Evolutionary conservation across 2,888 invertebrate species (phyloP).

Genomic region (Omphaloscelis lunosa): DNA sequence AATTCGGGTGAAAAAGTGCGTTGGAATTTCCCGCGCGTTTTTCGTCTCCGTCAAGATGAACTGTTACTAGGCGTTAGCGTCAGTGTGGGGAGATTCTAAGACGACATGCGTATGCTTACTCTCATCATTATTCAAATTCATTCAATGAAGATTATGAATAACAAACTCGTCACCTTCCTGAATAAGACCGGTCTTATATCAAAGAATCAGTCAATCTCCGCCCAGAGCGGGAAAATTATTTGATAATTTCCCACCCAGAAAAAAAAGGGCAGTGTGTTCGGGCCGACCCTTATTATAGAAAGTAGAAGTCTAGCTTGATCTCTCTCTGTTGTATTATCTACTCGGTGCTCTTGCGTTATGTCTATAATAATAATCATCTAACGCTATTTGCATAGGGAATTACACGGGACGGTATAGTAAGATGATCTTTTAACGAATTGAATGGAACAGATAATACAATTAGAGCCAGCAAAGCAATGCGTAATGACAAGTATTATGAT

Average conservation of each 20-base stretch:
- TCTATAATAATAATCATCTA: conserved; percentile 13
- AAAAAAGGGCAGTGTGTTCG: neutral
- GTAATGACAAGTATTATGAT: conserved; percentile 30
- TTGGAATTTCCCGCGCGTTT: neutral
- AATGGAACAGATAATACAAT: conserved; percentile 25
- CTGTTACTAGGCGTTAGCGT: too few relatives aligned
- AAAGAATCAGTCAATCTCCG: too few relatives aligned
- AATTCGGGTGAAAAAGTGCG: neutral
- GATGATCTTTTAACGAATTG: conserved; percentile 32
- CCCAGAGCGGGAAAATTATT: too few relatives aligned
- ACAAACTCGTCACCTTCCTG: neutral
- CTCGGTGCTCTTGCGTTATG: conserved; percentile 14
- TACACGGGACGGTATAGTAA: conserved; percentile 43
- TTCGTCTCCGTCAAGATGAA: too few relatives aligned
- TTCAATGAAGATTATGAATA: neutral
- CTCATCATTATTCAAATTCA: neutral
- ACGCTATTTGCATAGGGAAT: conserved; percentile 52
- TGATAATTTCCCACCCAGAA: too few relatives aligned
- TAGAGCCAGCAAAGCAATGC: conserved; percentile 16
- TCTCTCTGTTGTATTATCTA: conserved; percentile 24
- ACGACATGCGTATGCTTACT: neutral
- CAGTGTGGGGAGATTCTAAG: conserved; percentile 1
- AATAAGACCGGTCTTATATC: neutral
- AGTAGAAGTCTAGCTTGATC: neutral
- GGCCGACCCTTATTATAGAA: neutral